phyloP scores from a whole-genome alignment of 2,797 vertebrate genomes.

The Chelonia mydas region DNA sequence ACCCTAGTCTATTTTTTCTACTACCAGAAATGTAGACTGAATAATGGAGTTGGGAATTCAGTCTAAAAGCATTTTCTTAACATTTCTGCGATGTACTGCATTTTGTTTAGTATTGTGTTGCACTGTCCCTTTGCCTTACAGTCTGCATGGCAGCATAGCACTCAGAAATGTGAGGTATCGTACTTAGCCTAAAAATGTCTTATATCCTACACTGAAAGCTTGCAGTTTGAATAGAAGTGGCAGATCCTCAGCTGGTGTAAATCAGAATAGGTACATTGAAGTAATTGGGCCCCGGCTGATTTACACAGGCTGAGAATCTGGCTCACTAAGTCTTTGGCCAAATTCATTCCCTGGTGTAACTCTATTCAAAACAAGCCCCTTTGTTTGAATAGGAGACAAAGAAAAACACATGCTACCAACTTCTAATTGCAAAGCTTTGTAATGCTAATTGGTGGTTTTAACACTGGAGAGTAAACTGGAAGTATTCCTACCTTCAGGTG shows the following conservation, averaged over 20 bases:
- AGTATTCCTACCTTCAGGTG: neutral
- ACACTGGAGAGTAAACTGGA: neutral
- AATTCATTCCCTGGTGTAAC: neutral
- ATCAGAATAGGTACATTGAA: neutral
- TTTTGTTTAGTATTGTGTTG: neutral
- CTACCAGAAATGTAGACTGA: neutral
- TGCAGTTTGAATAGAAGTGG: neutral
- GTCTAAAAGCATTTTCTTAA: neutral
- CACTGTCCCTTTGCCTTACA: neutral
- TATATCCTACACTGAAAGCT: neutral
- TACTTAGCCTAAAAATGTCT: neutral
- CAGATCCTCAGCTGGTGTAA: neutral
- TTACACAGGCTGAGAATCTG: neutral
- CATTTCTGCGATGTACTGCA: neutral
- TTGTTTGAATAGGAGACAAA: neutral
- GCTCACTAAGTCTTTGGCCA: neutral
- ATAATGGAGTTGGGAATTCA: neutral
- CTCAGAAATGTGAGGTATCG: neutral
- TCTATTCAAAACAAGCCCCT: neutral
- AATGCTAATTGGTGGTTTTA: neutral
- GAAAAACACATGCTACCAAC: neutral
- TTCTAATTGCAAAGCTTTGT: neutral
- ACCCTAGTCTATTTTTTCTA: neutral
- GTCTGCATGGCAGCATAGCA: neutral
- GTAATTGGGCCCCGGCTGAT: neutral